Evolutionary conservation across 2,797 vertebrate genomes (phyloP).

Genomic region (Pelochelys cantorii): DNA sequence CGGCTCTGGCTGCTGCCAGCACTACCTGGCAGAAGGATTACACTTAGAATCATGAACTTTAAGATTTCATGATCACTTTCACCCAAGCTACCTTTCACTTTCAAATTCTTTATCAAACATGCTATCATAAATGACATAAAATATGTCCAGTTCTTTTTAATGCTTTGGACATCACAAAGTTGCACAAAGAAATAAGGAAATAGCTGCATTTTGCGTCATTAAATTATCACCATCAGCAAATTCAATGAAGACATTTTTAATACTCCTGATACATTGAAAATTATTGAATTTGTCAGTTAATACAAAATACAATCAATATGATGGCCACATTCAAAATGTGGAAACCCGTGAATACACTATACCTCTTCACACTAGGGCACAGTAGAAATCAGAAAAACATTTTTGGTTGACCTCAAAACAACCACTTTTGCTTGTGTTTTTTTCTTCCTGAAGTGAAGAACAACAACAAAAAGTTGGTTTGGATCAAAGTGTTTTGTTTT

Average conservation of each 20-base stretch:
- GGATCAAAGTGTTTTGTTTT: neutral
- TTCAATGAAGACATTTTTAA: neutral
- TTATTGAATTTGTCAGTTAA: accelerated
- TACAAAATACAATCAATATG: neutral
- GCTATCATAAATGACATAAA: neutral
- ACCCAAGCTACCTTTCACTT: no score
- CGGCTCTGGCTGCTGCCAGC: no score
- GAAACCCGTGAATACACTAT: neutral
- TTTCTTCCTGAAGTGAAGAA: neutral
- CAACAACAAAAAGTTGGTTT: neutral
- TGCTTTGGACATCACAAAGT: neutral
- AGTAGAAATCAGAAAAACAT: neutral
- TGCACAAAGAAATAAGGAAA: neutral
- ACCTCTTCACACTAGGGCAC: neutral
- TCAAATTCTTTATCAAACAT: accelerated
- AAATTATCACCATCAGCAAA: neutral
- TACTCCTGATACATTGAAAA: neutral
- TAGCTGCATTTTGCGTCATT: neutral
- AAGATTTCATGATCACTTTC: no score
- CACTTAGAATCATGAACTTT: no score
- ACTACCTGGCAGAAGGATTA: no score
- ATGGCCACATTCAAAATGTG: neutral
- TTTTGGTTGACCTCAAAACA: neutral
- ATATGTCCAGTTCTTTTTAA: neutral
- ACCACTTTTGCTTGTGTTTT: neutral